Percentiles rank a stretch among this genome's conserved stretches.
phyloP scores from a whole-genome alignment of 2,113 vertebrate genomes.

The Sylvilagus bachmani region DNA sequence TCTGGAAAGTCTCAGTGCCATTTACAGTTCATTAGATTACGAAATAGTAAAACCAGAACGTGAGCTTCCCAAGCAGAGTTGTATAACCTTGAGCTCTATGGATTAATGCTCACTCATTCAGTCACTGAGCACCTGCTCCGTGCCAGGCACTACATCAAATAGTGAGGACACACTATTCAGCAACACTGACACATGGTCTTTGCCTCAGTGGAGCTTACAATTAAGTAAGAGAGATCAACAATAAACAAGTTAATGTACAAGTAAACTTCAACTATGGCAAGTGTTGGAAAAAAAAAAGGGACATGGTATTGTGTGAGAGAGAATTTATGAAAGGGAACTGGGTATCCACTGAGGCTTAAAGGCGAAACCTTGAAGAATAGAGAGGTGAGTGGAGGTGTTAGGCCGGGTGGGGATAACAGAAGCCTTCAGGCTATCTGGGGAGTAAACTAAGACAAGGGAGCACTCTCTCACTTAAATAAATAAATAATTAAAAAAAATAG shows the following conservation, averaged over 20 bases:
- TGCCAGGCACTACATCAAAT: neutral
- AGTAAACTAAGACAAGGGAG: too few species aligned
- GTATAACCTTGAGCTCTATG: neutral
- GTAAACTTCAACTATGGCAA: neutral
- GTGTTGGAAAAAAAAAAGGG: neutral
- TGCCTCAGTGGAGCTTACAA: neutral
- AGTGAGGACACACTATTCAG: neutral
- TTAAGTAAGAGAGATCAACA: neutral
- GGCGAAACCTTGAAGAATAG: neutral
- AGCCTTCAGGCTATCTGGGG: neutral
- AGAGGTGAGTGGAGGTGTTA: neutral
- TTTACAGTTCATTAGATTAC: slow-evolving; percentile 32
- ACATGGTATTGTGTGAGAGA: neutral
- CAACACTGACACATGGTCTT: neutral
- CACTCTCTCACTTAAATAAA: too few species aligned
- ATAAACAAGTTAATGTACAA: neutral
- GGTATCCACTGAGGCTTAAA: neutral
- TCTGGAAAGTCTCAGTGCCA: slow-evolving; percentile 3
- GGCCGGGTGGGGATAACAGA: neutral
- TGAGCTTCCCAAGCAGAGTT: slow-evolving; percentile 5
- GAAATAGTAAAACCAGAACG: slow-evolving; percentile 17
- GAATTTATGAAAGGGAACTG: neutral
- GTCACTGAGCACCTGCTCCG: neutral
- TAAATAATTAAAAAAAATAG: too few species aligned
- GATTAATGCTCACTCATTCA: neutral